phyloP scores from a whole-genome alignment of 2,797 vertebrate genomes.

The Coreius guichenoti region DNA sequence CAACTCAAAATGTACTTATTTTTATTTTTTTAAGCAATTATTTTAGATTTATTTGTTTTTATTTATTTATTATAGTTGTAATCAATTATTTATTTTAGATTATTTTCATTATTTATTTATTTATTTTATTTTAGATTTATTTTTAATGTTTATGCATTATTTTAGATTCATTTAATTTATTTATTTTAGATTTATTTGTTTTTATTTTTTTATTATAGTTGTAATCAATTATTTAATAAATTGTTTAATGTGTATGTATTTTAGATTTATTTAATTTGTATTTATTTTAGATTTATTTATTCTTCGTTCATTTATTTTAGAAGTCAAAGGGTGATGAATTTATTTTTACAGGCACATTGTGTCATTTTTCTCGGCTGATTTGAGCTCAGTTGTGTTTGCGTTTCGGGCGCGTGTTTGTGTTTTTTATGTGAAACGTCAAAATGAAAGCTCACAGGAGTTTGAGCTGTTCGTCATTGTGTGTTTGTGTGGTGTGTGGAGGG shows the following conservation, averaged over 20 bases:
- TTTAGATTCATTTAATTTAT: not conserved
- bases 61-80: not conserved
- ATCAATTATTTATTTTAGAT: not conserved
- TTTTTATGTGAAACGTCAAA: not conserved
- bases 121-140: not conserved
- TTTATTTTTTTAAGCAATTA: no score
- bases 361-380: not conserved
- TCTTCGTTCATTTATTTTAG: not conserved
- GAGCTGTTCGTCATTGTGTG: not conserved
- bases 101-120: not conserved
- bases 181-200: no score
- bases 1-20: no score
- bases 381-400: not conserved
- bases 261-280: no score
- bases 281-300: not conserved
- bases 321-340: not conserved
- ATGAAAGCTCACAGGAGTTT: not conserved
- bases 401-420: not conserved
- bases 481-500: not conserved
- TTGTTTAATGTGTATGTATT: no score
- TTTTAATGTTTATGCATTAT: not conserved
- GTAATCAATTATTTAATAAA: no score
- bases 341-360: not conserved
- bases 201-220: no score
- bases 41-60: not conserved